Percentiles rank a stretch among this genome's conserved stretches.
phyloP scores from a whole-genome alignment of 1,140 invertebrate species.

The Eriosoma lanigerum region DNA sequence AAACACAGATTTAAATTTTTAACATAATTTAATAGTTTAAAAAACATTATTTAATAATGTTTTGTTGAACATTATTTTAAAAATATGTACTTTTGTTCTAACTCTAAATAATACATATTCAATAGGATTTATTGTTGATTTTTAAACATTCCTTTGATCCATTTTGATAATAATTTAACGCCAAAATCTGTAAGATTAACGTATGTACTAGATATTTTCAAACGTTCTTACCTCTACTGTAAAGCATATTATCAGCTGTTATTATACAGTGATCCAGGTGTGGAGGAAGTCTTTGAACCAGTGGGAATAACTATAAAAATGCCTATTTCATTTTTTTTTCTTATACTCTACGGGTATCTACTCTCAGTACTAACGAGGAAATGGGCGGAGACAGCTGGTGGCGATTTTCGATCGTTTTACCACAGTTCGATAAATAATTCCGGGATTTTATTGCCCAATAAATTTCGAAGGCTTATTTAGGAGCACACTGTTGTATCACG shows the following conservation, averaged over 20 bases:
- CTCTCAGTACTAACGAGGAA: not conserved
- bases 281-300: constrained; percentile 26
- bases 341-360: too few relatives aligned
- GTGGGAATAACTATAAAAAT: constrained; percentile 42
- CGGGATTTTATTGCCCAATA: constrained; percentile 44
- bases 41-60: too few relatives aligned
- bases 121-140: too few relatives aligned
- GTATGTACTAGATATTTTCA: constrained; percentile 17
- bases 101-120: too few relatives aligned
- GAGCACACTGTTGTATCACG: not conserved
- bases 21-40: too few relatives aligned
- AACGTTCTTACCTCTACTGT: not conserved
- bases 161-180: not conserved
- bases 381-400: constrained; percentile 49
- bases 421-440: constrained; percentile 16
- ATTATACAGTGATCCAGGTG: constrained; percentile 17
- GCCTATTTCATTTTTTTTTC: not conserved
- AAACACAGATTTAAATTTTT: too few relatives aligned
- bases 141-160: too few relatives aligned
- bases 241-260: constrained; percentile 8
- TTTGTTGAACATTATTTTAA: too few relatives aligned
- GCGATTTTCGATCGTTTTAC: constrained; percentile 33
- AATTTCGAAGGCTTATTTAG: constrained; percentile 34
- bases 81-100: too few relatives aligned
- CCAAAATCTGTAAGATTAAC: not conserved